Evolutionary conservation across 2,888 invertebrate species (phyloP), one percentile per base, ranked within the genome.

Genomic region (Stenoptilia bipunctidactyla): DNA sequence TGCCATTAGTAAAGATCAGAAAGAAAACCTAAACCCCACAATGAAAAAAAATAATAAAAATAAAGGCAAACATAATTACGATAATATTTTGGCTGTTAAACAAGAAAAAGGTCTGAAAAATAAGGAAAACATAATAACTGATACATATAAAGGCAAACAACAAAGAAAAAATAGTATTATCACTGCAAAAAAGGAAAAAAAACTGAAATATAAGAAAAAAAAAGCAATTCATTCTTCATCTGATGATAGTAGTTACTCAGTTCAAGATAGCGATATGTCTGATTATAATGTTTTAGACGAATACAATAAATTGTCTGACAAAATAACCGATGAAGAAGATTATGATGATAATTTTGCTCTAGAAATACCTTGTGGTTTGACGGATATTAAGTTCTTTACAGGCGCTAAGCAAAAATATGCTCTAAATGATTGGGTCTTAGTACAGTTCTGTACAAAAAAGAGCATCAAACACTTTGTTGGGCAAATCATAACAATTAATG

Each of bases 381-480:
- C 27, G 9, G 27, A 38, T 27, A 38, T 38, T 38, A 27, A 27
- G n/a, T n/a, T 33, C 10, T 13, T 6, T 33, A 33, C 33, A 20
- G 20, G 20, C 20, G 20, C 20, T 20, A 20, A 20, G 20, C 20
- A 20, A 20, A 20, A 20, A 27, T 27, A 27, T 38, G 4, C 6
- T 27, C 2, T 9, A 13, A 27, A 38, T 38, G 38, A 38, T 27
- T 38, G 27, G 38, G 27, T 38, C 14, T 27, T 38, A 27, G 38
- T 38, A 38, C n/a, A 38, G 14, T 38, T 38, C 13, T 13, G 27
- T 27, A n/a, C 38, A 9, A 27, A 38, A 27, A 25, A 27, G 30
- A 27, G 13, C 27, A 10, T 27, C 12, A 30, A 30, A 30, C 30
- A 30, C 12, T 30, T n/a, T 30, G 30, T 30, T 4, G 36, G 15